phyloP scores from a whole-genome alignment of 1,140 invertebrate species.

The Caenorhabditis remanei region DNA sequence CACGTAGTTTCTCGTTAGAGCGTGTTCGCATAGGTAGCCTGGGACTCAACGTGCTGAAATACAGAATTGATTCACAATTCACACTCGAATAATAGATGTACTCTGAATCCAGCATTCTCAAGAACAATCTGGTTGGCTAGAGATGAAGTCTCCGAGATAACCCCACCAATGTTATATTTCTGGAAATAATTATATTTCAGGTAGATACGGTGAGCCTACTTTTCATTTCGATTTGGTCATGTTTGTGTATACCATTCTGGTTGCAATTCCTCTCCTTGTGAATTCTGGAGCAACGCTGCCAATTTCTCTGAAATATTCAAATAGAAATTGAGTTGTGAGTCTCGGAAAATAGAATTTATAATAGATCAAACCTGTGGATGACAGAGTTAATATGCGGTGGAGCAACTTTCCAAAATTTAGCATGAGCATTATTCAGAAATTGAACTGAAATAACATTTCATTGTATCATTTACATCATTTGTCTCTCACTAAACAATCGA shows the following conservation, averaged over 20 bases:
- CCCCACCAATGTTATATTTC: conserved; percentile 19
- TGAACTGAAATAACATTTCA: not conserved
- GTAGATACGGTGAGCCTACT: no score
- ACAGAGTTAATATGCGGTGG: not conserved
- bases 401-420: conserved; percentile 32
- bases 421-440: conserved; percentile 12
- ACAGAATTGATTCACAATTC: no score
- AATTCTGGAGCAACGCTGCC: conserved; percentile 24
- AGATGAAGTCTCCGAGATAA: conserved; percentile 5
- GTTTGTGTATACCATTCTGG: not conserved
- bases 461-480: not conserved
- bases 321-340: not conserved
- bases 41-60: no score
- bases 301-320: conserved; percentile 19
- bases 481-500: conserved; percentile 8
- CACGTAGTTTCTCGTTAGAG: no score
- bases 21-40: no score
- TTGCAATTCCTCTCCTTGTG: conserved; percentile 13
- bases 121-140: not conserved
- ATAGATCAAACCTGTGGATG: not conserved
- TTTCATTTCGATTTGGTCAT: not conserved
- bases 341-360: no score
- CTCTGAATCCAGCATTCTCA: conserved; percentile 12
- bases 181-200: not conserved
- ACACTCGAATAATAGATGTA: not conserved